Base-by-base conservation (phyloP, 1,140 invertebrate genomes). In the Medauroidea extradentata region DNA sequence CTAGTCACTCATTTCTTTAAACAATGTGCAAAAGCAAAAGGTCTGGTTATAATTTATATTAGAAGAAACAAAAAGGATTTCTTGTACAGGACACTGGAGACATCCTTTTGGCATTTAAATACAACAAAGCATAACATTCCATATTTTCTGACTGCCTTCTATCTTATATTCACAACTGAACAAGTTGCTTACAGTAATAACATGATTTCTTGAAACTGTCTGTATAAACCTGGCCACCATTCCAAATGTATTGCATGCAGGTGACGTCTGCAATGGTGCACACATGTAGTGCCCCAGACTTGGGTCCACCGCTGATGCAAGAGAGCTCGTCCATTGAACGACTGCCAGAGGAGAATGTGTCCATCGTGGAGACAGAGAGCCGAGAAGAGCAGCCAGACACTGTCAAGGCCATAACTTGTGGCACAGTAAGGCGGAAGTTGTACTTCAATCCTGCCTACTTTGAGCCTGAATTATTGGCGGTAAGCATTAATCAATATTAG, bases 401-500 rank as follows among this genome's bases (percentile, higher is more conserved):
- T 49, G 73, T 85, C 2, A 73, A 81, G 62, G 80, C 83, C 48
- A 84, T 87, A 59, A 79, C 77, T 18, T 81, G 80, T 63, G 75
- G 85, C 8, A 83, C 79, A 55, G 83, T 85, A 8, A 77, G 89
- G 53, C 83, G 86, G 59, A 92, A 93, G 67, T 76, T 93, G 0
- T 92, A 92, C 67, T 92, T 94, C 64, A 93, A 93, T 73, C 90
- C 90, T 1, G 88, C 90, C 2, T 93, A 91, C 68, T 93, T 94
- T 67, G 90, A 94, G 69, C 87, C 88, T 41, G 89, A 93, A 68
- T 69, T 92, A 23, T 76, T 94, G 65, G 73, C 87, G 75, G 90
- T 92, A 79, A 81, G 81, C 77, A n/a, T n/a, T n/a, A n/a, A n/a
- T n/a, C n/a, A n/a, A 18, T 38, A 21, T 9, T 52, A 7, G 50